phyloP scores from a whole-genome alignment of 1,140 invertebrate genomes.

The Pseudachorutes palmiensis region DNA sequence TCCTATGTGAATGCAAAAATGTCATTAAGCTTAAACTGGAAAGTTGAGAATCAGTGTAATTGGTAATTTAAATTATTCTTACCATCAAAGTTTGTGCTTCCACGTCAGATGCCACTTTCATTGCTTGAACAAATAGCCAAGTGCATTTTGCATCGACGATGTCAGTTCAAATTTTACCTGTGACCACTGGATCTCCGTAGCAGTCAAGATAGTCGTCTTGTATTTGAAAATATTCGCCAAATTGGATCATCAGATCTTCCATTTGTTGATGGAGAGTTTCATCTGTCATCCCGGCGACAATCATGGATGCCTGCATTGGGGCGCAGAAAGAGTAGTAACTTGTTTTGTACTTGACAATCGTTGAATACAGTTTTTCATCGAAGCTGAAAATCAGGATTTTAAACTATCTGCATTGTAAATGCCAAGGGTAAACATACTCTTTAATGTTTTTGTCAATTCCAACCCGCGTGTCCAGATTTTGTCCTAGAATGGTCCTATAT shows the following conservation, averaged over 20 bases:
- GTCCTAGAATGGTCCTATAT: slow-evolving; percentile 69
- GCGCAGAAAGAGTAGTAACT: slow-evolving; percentile 57
- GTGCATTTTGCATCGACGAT: slow-evolving; percentile 1
- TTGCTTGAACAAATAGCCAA: slow-evolving; percentile 11
- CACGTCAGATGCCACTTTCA: slow-evolving; percentile 8
- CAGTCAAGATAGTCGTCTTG: slow-evolving; percentile 63
- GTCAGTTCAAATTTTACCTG: slow-evolving; percentile 56
- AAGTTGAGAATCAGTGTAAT: too few species aligned
- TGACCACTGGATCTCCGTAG: slow-evolving; percentile 52
- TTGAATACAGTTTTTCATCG: slow-evolving; percentile 39
- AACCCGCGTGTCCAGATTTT: slow-evolving; percentile 60
- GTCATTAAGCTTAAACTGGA: neutral
- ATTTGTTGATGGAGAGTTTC: slow-evolving; percentile 70
- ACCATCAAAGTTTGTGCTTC: neutral
- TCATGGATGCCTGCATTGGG: slow-evolving; percentile 52
- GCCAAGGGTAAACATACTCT: slow-evolving; percentile 3
- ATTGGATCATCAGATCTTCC: slow-evolving; percentile 78
- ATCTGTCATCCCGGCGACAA: slow-evolving; percentile 61
- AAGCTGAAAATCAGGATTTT: slow-evolving; percentile 7
- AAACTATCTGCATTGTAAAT: neutral
- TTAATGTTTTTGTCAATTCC: slow-evolving; percentile 37
- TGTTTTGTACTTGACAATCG: slow-evolving; percentile 59
- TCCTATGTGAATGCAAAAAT: neutral
- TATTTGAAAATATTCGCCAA: slow-evolving; percentile 93
- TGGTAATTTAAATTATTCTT: too few species aligned